Base-by-base conservation (phyloP, 2,797 vertebrate genomes). In the Pangasius krempfi region DNA sequence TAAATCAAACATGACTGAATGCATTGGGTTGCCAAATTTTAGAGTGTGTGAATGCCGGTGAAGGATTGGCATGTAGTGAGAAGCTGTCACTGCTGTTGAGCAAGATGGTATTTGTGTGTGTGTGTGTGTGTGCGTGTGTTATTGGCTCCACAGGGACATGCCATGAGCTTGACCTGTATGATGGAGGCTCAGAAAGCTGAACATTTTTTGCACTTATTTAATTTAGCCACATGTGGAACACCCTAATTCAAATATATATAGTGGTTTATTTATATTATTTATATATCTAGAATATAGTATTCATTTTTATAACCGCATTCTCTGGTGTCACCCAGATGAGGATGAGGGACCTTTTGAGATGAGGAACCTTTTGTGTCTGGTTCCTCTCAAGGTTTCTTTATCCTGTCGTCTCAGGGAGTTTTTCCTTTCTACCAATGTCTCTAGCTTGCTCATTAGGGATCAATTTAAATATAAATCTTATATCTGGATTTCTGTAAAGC, bases 11-110 rank as follows among this genome's bases (percentile, higher is more conserved):
- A 66, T 56, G 33, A 60, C 25, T 33, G 54, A 75, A 75, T 76
- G 62, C 18, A 5, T 18, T 50, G 8, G n/a, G 47, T 50, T 85
- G 64, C 83, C 64, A 44, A 64, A 50, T 47, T n/a, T 47, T n/a
- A 86, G 9, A 60, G 13, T 47, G 85, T 47, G 54, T 3, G n/a
- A 78, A 86, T 62, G 27, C 37, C 56, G 6, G 37, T n/a, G 73
- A 75, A 75, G 62, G 4, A 70, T 27, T 75, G 52, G 54, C 54
- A 86, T 75, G 84, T 86, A 56, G 84, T 27, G 47, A 58, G 68
- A 85, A 62, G 8, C 70, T 76, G 70, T 62, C 56, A 60, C 25
- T 37, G 54, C 37, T 60, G 33, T 50, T 64, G 73, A 50, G n/a
- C 72, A 64, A 66, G 40, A 20, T 62, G 50, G 58, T 52, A 8